These are phyloP conservation scores for Pelecanoides urinatrix DNA, from an alignment of 2,113 vertebrate genomes.

Conservation along the genomic window DNA sequence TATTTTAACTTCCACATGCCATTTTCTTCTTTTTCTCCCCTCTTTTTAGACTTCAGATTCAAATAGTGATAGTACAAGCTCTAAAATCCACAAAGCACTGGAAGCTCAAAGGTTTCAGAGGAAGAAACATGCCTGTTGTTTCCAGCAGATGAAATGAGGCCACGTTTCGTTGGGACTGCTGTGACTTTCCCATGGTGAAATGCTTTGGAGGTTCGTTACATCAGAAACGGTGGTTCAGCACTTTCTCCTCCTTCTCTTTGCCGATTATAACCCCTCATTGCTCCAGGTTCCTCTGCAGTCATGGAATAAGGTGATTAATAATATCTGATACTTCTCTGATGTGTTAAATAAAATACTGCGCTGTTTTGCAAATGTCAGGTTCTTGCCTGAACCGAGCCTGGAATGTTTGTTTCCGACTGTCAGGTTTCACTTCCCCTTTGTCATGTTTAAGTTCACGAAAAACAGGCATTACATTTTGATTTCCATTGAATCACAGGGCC, in stretches of 20 bases:
- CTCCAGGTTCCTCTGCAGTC: background rate
- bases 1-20: background rate
- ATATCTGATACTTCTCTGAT: background rate
- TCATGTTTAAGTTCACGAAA: background rate
- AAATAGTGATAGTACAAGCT: background rate
- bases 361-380: background rate
- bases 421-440: background rate
- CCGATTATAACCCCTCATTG: background rate
- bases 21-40: fast-evolving
- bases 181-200: background rate
- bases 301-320: background rate
- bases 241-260: background rate
- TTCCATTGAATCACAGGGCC: background rate
- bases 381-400: background rate
- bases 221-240: background rate
- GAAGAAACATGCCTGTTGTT: background rate
- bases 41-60: background rate
- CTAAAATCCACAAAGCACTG: background rate
- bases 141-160: background rate
- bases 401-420: background rate
- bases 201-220: background rate
- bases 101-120: background rate
- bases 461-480: background rate
- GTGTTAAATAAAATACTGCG: background rate
- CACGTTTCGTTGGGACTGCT: background rate